Base-by-base conservation (phyloP, 2,113 vertebrate species). In the Melanerpes formicivorus region DNA sequence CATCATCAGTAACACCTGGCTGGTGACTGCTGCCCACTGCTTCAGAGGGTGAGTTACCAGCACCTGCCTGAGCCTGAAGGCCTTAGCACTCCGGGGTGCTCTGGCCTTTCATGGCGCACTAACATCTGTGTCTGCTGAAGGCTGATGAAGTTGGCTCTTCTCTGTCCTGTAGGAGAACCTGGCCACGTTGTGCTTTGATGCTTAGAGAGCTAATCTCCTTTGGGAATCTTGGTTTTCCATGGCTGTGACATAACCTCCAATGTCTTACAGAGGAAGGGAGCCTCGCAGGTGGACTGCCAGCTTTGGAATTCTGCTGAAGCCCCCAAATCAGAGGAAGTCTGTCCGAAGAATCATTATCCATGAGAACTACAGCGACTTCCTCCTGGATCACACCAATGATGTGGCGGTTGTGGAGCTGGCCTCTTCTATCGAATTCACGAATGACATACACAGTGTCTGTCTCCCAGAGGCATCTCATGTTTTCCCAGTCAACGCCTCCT, bases 11-110 rank as follows among this genome's bases (percentile, higher is more conserved):
- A 93, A 97, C 1, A 90, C 32, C 0, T 99, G 99, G 99, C 97
- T 99, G 22, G 95, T 99, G 75, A 98, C 99, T 11, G 99, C 99
- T 4, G 99, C 99, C n/a, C 99, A 99, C 92, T 99, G 99, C 50
- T 99, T 98, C 78, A 97, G 94, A 65, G 89, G 5, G 97, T 98
- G 94, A 97, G 97, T 82, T 50, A 18, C 58, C 60, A 21, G 26
- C 37, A 55, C 26, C 34, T 55, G 50, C 56, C 64, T 76, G 40
- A 42, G 73, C 60, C 30, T 63, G 17, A 11, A 82, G 64, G 14
- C 40, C 22, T 70, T n/a, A 23, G 29, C 56, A n/a, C 11, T 80
- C 25, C 14, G 56, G 6, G 5, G 37, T 76, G 37, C 48, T 76
- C 63, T 87, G 62, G 58, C 18, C 10, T 85, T 90, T 74, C 2